These are phyloP conservation scores for Bergia puertoricense DNA, from an alignment of 92 coral and sea anemone genomes.

Conservation along the genomic window DNA sequence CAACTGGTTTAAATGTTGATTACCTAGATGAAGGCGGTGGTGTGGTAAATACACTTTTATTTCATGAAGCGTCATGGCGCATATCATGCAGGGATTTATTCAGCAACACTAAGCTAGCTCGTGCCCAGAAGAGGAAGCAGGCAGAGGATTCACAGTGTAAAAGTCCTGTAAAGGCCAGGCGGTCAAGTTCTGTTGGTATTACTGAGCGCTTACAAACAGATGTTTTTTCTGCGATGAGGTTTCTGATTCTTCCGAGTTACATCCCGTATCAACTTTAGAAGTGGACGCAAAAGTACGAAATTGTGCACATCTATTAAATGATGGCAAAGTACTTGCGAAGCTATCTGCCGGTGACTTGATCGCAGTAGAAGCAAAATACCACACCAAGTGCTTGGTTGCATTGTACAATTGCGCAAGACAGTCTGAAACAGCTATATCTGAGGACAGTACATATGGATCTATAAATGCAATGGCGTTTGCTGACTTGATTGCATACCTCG, in stretches of 20 bases:
- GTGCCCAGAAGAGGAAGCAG: neutral
- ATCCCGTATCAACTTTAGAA: slow-evolving; percentile 35
- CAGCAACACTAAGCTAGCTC: slow-evolving; percentile 4
- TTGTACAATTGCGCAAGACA: slow-evolving; percentile 51
- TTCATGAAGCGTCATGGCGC: slow-evolving; percentile 29
- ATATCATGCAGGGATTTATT: slow-evolving; percentile 13
- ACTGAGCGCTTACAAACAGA: neutral
- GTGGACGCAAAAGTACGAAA: slow-evolving; percentile 22
- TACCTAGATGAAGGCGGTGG: slow-evolving; percentile 21
- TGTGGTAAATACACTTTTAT: neutral
- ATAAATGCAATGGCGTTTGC: slow-evolving; percentile 41
- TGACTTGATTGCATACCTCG: slow-evolving; percentile 40
- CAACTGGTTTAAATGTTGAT: slow-evolving; percentile 9
- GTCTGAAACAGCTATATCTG: slow-evolving; percentile 28
- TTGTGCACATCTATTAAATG: slow-evolving; percentile 44
- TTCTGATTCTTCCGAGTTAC: neutral
- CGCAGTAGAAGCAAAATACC: slow-evolving; percentile 56
- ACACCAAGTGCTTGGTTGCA: slow-evolving; percentile 41
- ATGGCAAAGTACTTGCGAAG: slow-evolving; percentile 48
- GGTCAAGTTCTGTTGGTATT: neutral
- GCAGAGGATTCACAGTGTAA: neutral
- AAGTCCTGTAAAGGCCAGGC: neutral
- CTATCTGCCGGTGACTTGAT: slow-evolving; percentile 50
- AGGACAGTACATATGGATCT: neutral
- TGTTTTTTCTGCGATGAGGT: slow-evolving; percentile 27